Evolutionary conservation across 2,797 vertebrate species (phyloP).

Genomic region (Gadopsis bispinosus): DNA sequence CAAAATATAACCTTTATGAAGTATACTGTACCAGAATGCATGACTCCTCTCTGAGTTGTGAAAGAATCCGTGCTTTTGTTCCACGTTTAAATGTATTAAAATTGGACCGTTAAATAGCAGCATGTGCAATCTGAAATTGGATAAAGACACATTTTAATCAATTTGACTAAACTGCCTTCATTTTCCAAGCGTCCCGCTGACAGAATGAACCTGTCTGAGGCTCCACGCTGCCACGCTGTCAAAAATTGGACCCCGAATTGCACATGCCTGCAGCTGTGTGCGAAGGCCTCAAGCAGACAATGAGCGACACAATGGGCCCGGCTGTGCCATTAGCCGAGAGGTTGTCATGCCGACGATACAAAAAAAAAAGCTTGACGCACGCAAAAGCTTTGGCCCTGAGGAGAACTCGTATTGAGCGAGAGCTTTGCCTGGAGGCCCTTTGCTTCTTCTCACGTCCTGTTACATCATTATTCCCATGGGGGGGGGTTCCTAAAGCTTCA

Average conservation of each 20-base stretch:
- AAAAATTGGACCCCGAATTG: constrained; percentile 47
- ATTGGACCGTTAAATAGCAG: constrained; percentile 9
- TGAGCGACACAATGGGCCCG: constrained; percentile 62
- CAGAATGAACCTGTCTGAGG: constrained; percentile 46
- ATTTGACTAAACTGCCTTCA: constrained; percentile 11
- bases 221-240: constrained; percentile 46
- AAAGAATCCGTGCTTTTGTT: constrained; percentile 6
- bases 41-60: background rate
- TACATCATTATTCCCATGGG: constrained; percentile 54
- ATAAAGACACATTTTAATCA: constrained; percentile 31
- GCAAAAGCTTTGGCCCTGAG: constrained; percentile 44
- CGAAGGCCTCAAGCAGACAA: constrained; percentile 57
- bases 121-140: constrained; percentile 3
- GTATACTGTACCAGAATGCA: background rate
- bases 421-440: constrained; percentile 46
- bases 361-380: constrained; percentile 47
- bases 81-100: background rate
- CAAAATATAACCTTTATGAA: background rate
- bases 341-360: constrained; percentile 78
- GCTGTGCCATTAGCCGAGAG: constrained; percentile 54
- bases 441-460: constrained; percentile 36
- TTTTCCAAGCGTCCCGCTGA: constrained; percentile 29
- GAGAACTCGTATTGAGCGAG: constrained; percentile 49
- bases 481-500: constrained; percentile 2
- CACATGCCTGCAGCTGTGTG: constrained; percentile 63